Base-by-base conservation (phyloP, 2,888 invertebrate genomes). In the Watsonalla binaria region DNA sequence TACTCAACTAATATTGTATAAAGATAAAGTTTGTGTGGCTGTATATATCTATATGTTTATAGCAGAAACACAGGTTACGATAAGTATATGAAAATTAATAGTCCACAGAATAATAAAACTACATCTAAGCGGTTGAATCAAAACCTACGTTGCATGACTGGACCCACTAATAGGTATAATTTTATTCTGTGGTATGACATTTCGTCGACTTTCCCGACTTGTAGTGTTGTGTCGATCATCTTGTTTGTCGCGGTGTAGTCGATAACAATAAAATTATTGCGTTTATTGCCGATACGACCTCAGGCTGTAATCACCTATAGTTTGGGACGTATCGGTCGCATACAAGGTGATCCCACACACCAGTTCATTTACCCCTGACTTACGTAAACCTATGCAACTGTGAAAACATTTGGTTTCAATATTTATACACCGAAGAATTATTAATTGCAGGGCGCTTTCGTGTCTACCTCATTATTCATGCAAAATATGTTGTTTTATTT, bases 351-450 rank as follows among this genome's bases (percentile, higher is more conserved):
- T 80, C 76, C 64, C 65, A 59, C 62, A 63, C 58, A 53, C 11
- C 78, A 84, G 88, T 88, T 87, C 88, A 77, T 80, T 61, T 65
- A 86, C 87, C 88, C 72, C 78, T 63, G 71, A 72, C 84, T 87
- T 86, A 84, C 84, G 85, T 86, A 87, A 88, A 86, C 71, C 75
- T 59, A 78, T 80, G 78, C 81, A 84, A 85, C 81, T 81, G 78
- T 76, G 73, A 77, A 82, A 81, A 84, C 72, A 78, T 68, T 68
- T 75, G 72, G 65, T 72, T 74, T 70, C 70, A 68, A 61, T 74
- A 70, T 75, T 71, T 66, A 68, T 70, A 70, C 67, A 71, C 13
- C 13, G 35, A 37, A 37, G 14, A 8, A 42, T 11, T 11, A 42
- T 42, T 42, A 42, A 11, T 42, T 42, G 42, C 42, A 72, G 66